Conservation (phyloP, 2,797 vertebrate genomes). For the Danio choprae region DNA sequence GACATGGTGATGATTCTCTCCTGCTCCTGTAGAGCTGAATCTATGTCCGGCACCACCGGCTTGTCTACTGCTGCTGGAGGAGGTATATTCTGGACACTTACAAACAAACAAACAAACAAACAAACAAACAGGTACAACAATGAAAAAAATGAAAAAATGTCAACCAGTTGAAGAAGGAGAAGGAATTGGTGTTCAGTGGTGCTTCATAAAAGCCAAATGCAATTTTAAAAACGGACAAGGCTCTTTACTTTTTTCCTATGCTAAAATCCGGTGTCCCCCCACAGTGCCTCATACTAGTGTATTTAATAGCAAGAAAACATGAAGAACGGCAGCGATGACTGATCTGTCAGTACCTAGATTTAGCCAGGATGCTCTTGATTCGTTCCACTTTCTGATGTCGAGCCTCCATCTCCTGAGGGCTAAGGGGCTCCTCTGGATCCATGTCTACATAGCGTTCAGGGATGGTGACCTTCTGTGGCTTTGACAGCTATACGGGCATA, state of each 20-base stretch:
- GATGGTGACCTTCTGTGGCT: conserved; percentile 92
- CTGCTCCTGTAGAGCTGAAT: conserved; percentile 91
- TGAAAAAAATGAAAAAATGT: not conserved
- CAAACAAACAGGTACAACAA: conserved; percentile 38
- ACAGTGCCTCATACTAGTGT: no score
- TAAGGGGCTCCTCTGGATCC: conserved; percentile 91
- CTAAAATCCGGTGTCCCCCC: no score
- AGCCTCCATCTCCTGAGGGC: conserved; percentile 89
- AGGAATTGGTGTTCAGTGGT: no score
- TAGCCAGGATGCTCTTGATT: conserved; percentile 93
- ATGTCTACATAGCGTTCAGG: conserved; percentile 93
- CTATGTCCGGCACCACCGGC: conserved; percentile 78
- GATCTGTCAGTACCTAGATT: conserved; percentile 85
- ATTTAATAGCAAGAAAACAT: not conserved
- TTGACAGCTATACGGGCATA: conserved; percentile 82
- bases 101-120: conserved; percentile 39
- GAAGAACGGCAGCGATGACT: not conserved
- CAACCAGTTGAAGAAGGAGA: no score
- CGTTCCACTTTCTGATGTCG: conserved; percentile 92
- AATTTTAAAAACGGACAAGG: no score
- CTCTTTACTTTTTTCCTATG: no score
- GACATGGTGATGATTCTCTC: conserved; percentile 98
- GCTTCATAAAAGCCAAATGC: no score
- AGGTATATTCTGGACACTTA: conserved; percentile 89
- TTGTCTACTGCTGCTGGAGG: conserved; percentile 79